phyloP scores from a whole-genome alignment of 1,140 invertebrate genomes.

The Megalonaias nervosa region DNA sequence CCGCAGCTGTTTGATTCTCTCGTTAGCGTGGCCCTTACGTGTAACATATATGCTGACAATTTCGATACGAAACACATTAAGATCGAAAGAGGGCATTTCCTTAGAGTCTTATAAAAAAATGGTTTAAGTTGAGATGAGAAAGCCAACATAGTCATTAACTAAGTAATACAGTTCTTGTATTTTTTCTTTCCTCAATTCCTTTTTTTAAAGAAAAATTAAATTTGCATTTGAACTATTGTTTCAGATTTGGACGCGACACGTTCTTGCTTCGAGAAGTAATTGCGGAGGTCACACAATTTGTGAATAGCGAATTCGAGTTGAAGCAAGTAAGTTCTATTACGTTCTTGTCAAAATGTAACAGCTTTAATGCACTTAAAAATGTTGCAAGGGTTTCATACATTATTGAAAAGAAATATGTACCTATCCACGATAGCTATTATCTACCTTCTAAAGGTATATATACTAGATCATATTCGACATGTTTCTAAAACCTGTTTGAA shows the following conservation, averaged over 20 bases:
- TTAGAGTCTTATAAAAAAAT: neutral
- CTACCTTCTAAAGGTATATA: neutral
- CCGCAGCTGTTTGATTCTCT: too few species aligned
- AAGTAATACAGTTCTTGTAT: too few species aligned
- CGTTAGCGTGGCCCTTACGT: too few species aligned
- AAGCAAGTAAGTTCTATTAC: slow-evolving; percentile 48
- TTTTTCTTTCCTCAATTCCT: neutral
- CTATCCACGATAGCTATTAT: neutral
- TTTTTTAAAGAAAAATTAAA: neutral
- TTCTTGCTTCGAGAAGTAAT: slow-evolving; percentile 63
- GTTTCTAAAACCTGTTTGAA: neutral
- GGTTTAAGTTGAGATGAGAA: neutral
- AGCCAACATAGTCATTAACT: too few species aligned
- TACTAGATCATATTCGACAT: neutral
- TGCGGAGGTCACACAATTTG: slow-evolving; percentile 54
- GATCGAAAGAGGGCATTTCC: too few species aligned
- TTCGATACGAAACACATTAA: too few species aligned
- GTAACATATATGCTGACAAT: too few species aligned
- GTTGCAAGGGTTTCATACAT: neutral
- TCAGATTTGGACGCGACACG: slow-evolving; percentile 59
- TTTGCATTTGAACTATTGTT: slow-evolving; percentile 8
- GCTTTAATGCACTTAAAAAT: neutral
- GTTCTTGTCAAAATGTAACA: neutral
- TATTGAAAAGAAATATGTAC: neutral
- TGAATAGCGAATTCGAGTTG: slow-evolving; percentile 62